Evolutionary conservation across 2,797 vertebrate species (phyloP).

Genomic region (Eurystomus glaucurus): DNA sequence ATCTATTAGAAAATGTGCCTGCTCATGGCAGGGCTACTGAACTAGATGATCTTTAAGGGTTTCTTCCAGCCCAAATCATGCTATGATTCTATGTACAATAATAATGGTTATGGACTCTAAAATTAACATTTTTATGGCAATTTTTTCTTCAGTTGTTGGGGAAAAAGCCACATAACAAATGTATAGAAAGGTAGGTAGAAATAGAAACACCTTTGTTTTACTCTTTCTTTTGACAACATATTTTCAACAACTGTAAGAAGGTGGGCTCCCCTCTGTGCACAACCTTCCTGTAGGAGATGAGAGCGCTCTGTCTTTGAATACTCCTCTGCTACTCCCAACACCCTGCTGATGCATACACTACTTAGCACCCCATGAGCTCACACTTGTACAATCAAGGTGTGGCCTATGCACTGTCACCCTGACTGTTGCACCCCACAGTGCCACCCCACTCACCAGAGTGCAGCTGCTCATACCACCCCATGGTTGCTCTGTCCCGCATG

Average conservation of each 20-base stretch:
- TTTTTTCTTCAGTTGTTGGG: too few relatives aligned
- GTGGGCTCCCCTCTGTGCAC: rapidly evolving
- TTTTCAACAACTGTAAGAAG: neutral
- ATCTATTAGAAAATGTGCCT: neutral
- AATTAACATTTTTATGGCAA: too few relatives aligned
- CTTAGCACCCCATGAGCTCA: neutral
- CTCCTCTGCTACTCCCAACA: neutral
- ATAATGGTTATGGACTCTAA: too few relatives aligned
- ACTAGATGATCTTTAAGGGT: neutral
- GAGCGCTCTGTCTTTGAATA: neutral
- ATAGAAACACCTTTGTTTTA: neutral
- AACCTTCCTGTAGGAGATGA: neutral
- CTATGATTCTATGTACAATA: too few relatives aligned
- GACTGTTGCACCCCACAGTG: neutral
- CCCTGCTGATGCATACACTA: rapidly evolving
- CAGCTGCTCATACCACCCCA: rapidly evolving
- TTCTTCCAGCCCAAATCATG: neutral
- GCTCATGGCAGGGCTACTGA: too few relatives aligned
- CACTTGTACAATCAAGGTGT: rapidly evolving
- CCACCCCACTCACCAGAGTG: neutral
- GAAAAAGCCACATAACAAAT: too few relatives aligned
- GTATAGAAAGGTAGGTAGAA: too few relatives aligned
- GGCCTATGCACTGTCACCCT: too few relatives aligned
- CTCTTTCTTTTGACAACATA: neutral
- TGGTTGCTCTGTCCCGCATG: neutral